phyloP scores from a whole-genome alignment of 2,797 vertebrate genomes.

The Chanos chanos region DNA sequence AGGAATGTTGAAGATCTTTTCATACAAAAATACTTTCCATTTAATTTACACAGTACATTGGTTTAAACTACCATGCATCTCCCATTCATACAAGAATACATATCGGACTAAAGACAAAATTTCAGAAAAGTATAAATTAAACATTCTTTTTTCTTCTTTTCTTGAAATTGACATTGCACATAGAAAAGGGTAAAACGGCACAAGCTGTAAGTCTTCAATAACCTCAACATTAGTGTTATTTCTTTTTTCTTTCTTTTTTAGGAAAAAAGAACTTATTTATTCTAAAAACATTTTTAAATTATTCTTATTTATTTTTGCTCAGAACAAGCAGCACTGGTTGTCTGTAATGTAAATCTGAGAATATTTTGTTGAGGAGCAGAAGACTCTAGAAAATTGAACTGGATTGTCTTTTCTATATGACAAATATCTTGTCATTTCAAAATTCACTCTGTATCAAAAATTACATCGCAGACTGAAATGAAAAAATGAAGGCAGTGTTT shows the following conservation, averaged over 20 bases:
- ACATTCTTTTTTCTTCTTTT: constrained; percentile 71
- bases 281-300: too few relatives aligned
- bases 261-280: too few relatives aligned
- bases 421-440: too few relatives aligned
- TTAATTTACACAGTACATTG: constrained; percentile 65
- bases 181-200: constrained; percentile 61
- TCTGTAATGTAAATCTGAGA: neutral
- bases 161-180: constrained; percentile 67
- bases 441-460: too few relatives aligned
- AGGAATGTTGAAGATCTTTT: constrained; percentile 67
- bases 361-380: neutral
- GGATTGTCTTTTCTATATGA: too few relatives aligned
- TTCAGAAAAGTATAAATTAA: constrained; percentile 66
- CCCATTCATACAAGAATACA: constrained; percentile 43
- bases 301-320: neutral
- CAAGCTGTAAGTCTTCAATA: constrained; percentile 42
- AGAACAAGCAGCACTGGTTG: constrained; percentile 26
- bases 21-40: constrained; percentile 68
- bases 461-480: too few relatives aligned
- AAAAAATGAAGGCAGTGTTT: too few relatives aligned
- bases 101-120: constrained; percentile 53
- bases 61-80: constrained; percentile 55
- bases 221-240: constrained; percentile 15
- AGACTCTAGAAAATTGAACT: too few relatives aligned
- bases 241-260: neutral